Evolutionary conservation across 2,888 invertebrate species (phyloP).

Genomic region (Aphidoletes aphidimyza): DNA sequence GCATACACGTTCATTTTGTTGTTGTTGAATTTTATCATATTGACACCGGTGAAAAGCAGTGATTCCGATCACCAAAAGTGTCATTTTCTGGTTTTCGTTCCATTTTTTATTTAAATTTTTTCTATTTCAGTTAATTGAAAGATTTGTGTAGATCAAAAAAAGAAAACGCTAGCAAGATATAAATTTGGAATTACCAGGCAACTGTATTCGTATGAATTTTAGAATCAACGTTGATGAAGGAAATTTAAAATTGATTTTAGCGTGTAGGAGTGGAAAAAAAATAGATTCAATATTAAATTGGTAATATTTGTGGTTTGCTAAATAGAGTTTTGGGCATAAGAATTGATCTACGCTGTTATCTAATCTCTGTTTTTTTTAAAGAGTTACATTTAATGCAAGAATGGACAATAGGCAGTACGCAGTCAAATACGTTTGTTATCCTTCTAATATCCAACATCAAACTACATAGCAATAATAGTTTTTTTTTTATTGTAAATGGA

Average conservation of each 20-base stretch:
- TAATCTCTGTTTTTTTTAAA: not conserved
- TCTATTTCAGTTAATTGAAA: slow-evolving; percentile 44
- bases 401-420: not conserved
- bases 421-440: not conserved
- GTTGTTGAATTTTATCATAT: not conserved
- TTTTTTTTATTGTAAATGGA: not conserved
- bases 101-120: not conserved
- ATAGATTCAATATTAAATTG: not conserved
- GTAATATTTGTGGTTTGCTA: not conserved
- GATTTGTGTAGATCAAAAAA: not conserved
- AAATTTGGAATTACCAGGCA: not conserved
- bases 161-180: too few relatives aligned
- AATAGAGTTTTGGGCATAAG: not conserved
- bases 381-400: not conserved
- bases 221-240: slow-evolving; percentile 9
- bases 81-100: not conserved
- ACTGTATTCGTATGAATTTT: not conserved
- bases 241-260: slow-evolving; percentile 9
- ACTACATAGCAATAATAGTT: not conserved
- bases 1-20: too few relatives aligned
- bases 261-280: not conserved
- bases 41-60: not conserved
- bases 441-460: not conserved
- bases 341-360: not conserved
- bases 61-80: not conserved